Base-by-base conservation (phyloP, 2,888 invertebrate species). In the Cotesia congregata region DNA sequence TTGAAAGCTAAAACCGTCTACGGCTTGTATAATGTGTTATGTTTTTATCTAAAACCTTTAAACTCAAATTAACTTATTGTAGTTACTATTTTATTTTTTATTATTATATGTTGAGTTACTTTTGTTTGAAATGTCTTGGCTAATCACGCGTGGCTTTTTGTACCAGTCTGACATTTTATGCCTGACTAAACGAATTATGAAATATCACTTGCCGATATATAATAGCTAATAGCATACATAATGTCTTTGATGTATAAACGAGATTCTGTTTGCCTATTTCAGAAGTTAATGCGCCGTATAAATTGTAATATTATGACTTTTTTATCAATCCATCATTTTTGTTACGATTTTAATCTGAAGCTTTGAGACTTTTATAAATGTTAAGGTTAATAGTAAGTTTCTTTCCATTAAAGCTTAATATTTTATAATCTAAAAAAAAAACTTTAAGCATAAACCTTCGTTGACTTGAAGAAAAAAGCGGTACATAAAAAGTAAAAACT, bases 71-170 rank as follows among this genome's bases (percentile, higher is more conserved):
- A 12, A 50, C 50, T 50, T 50, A 50, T 50, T 50, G 30, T 30
- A 30, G 30, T 3, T 30, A 3, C 3, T n/a, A 20, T 64, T 30
- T 64, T 67, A 5, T 6, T 41, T 15, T 17, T 4, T 40, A 15
- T 40, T 12, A 15, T 17, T 68, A 17, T 5, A 6, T 41, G 17
- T 41, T 6, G 6, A n/a, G 6, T 12, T 38, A 20, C 9, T 50
- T 12, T 62, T 40, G 12, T 20, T 73, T 65, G 65, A 73, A 73
- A 73, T 73, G 50, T 73, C 50, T 50, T 65, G 65, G n/a, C 50
- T 41, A 41, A 30, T 50, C 72, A 73, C 65, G 72, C 65, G 65
- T 73, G 64, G 65, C 72, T 30, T 73, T 59, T 64, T 73, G 30
- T 65, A 67, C 30, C 20, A 41, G 17, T 40, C 40, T 67, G 59